Evolutionary conservation across 2,888 invertebrate genomes (phyloP), one percentile per base, ranked within the genome.

Genomic region (Rotaria macrura): DNA sequence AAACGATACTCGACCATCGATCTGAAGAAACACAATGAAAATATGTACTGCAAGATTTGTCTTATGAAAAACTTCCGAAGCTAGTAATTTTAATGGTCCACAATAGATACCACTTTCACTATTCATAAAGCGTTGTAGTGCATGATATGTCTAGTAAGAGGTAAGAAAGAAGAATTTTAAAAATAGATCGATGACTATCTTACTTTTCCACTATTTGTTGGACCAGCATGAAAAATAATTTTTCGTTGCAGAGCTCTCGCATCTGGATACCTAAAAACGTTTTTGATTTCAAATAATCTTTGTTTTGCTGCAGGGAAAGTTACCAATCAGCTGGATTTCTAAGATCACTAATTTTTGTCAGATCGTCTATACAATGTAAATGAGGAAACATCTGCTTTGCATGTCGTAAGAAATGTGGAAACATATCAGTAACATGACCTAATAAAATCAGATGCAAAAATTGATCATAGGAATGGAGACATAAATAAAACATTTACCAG

Each of bases 91-190:
- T 6, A 99, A 92, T 0, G 99, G 99, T 0, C 98, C 98, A 92
- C 99, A 99, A 90, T 99, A 99, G 0, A 99, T 94, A 12, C 97
- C 99, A 84, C 95, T 94, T 90, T 96, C 94, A 0, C 98, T 94
- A 83, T 92, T 92, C 52, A 96, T 92, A 90, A 95, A 97, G 88
- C 94, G 92, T 90, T 97, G 93, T 91, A 99, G 92, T 0, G 98
- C 98, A 91, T 96, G 95, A 90, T 95, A 95, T 0, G 98, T 99
- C 92, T 79, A n/a, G 25, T 20, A 34, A 65, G 17, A 79, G n/a
- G 4, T 9, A 4, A 47, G 47, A 47, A 47, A 49, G 49, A 49
- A 49, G 49, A 49, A 49, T 1, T 12, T 43, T 25, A 25, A 17
- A 25, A 20, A 40, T 43, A 7, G 0, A 79, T 25, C 3, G 25